Evolutionary conservation across 2,797 vertebrate genomes (phyloP).

Genomic region (Babyrousa celebensis): DNA sequence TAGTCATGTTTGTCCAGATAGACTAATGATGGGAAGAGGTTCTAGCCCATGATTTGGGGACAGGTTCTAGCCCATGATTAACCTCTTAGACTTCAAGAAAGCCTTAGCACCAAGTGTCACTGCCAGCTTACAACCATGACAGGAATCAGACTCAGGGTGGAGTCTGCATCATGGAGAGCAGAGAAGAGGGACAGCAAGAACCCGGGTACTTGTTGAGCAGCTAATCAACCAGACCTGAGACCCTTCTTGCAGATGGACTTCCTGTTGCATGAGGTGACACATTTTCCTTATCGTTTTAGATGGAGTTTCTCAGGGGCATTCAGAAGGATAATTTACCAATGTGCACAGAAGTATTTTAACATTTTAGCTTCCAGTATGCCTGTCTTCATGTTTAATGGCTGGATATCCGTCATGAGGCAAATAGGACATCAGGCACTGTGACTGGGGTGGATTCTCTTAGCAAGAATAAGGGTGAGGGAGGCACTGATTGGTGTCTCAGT

Average conservation of each 20-base stretch:
- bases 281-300: constrained; percentile 12
- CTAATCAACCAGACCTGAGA: background rate
- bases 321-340: background rate
- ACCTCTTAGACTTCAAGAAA: constrained; percentile 7
- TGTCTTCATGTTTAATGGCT: background rate
- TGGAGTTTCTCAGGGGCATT: background rate
- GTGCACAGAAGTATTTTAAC: background rate
- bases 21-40: background rate
- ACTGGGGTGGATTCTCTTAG: background rate
- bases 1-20: background rate
- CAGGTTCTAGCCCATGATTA: background rate
- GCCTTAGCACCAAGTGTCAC: background rate
- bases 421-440: background rate
- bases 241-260: background rate
- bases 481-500: background rate
- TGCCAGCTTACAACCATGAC: background rate
- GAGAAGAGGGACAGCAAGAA: background rate
- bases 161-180: background rate
- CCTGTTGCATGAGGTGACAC: background rate
- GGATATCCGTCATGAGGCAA: background rate
- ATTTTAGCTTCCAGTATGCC: background rate
- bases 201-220: background rate
- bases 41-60: background rate
- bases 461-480: background rate
- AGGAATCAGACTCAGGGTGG: background rate